Evolutionary conservation across 2,113 vertebrate species (phyloP).

Genomic region (Nothobranchius furzeri): DNA sequence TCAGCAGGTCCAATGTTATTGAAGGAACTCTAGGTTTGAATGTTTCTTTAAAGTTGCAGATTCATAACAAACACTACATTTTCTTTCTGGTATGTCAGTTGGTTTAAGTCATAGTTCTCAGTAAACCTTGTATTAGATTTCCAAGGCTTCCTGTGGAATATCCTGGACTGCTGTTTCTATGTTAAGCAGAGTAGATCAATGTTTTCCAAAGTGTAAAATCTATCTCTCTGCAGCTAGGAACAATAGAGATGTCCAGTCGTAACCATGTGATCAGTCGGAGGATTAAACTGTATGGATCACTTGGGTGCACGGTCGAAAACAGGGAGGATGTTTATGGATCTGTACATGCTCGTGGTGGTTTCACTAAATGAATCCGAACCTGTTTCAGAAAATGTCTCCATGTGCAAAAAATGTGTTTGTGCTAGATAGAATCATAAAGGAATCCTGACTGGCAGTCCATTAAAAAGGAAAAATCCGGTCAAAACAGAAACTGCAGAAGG

Average conservation of each 20-base stretch:
- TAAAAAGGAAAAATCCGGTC: neutral
- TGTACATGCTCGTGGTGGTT: neutral
- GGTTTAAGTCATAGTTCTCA: too few species aligned
- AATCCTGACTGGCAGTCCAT: neutral
- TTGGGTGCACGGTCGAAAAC: neutral
- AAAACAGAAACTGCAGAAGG: slow-evolving; percentile 5
- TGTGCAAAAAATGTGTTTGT: neutral
- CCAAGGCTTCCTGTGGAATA: too few species aligned
- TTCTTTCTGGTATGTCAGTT: too few species aligned
- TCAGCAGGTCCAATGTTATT: too few species aligned
- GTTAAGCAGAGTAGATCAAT: too few species aligned
- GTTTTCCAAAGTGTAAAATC: neutral
- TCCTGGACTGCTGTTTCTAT: too few species aligned
- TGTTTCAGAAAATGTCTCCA: neutral
- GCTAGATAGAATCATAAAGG: neutral
- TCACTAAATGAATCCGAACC: neutral
- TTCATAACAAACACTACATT: too few species aligned
- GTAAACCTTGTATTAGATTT: too few species aligned
- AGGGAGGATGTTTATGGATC: neutral
- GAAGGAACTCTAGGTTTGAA: too few species aligned
- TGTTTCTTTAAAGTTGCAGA: too few species aligned
- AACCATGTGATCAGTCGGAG: neutral
- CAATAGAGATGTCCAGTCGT: neutral
- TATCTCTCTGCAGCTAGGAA: neutral
- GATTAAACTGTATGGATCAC: neutral